A percentile compares a stretch with the other conserved stretches of the same genome.
These are phyloP conservation scores for Zenarchopterus dispar DNA, from an alignment of 2,797 vertebrate species.

Conservation along the genomic window DNA sequence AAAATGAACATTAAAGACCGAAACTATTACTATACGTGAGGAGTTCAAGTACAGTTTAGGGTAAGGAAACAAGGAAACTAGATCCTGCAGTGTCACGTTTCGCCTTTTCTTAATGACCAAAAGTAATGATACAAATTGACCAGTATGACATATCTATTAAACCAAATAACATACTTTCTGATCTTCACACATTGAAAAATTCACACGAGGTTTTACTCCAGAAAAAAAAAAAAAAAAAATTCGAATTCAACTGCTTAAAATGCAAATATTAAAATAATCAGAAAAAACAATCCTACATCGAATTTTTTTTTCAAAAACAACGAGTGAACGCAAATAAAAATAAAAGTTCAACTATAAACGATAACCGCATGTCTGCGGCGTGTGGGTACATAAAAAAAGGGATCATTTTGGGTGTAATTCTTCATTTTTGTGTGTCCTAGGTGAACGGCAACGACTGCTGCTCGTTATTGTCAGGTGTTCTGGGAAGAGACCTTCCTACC, in stretches of 20 bases:
- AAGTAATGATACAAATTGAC: conserved; percentile 72
- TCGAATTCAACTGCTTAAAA: conserved; percentile 70
- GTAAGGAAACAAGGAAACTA: conserved; percentile 61
- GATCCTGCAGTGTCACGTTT: conserved; percentile 58
- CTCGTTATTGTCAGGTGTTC: conserved; percentile 78
- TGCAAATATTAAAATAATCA: conserved; percentile 63
- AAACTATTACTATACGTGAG: conserved; percentile 63
- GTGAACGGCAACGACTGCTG: conserved; percentile 69
- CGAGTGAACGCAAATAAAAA: conserved; percentile 73
- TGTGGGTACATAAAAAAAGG: conserved; percentile 65
- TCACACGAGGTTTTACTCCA: conserved; percentile 73
- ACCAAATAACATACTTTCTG: conserved; percentile 82
- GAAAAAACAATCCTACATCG: conserved; percentile 75
- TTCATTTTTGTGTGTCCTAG: conserved; percentile 76
- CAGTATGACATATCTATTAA: conserved; percentile 79
- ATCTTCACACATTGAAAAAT: conserved; percentile 77
- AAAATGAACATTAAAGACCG: conserved; percentile 73
- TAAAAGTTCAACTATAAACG: conserved; percentile 69
- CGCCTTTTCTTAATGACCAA: conserved; percentile 69
- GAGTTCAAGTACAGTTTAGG: conserved; percentile 55
- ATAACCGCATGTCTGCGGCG: conserved; percentile 66
- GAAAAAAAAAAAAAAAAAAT: conserved; percentile 50
- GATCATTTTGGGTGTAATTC: conserved; percentile 52
- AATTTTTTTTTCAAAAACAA: conserved; percentile 57
- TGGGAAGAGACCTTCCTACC: conserved; percentile 87